phyloP scores from a whole-genome alignment of 2,113 vertebrate species.

The Mastomys coucha region DNA sequence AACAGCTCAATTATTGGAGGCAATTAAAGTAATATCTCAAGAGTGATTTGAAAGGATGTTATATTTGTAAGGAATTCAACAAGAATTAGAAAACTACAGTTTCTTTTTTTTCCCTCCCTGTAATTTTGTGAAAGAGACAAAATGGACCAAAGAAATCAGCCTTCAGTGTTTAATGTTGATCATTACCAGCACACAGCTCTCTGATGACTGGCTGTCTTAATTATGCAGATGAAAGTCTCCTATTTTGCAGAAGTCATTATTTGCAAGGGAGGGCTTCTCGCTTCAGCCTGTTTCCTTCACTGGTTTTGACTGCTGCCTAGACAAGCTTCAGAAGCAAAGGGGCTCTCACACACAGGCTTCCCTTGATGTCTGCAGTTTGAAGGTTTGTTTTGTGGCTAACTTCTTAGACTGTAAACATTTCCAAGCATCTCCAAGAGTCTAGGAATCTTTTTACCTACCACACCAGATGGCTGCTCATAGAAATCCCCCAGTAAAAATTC shows the following conservation, averaged over 20 bases:
- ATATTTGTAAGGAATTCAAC: slow-evolving; percentile 68
- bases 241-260: slow-evolving; percentile 25
- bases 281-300: not conserved
- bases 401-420: not conserved
- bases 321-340: not conserved
- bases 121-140: slow-evolving; percentile 65
- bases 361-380: not conserved
- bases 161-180: slow-evolving; percentile 53
- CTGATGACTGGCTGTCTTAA: slow-evolving; percentile 50
- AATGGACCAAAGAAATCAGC: slow-evolving; percentile 64
- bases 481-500: not conserved
- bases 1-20: slow-evolving; percentile 79
- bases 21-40: slow-evolving; percentile 82
- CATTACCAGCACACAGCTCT: slow-evolving; percentile 31
- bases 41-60: slow-evolving; percentile 75
- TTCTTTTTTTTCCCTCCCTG: not conserved
- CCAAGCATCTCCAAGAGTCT: not conserved
- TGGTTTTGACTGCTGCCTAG: not conserved
- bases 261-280: slow-evolving; percentile 5
- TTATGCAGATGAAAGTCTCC: slow-evolving; percentile 57
- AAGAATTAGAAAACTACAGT: slow-evolving; percentile 67
- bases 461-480: rapidly evolving
- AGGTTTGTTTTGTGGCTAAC: not conserved
- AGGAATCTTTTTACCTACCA: not conserved
- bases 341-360: not conserved